Evolutionary conservation across 1,140 invertebrate species (phyloP).

Genomic region (Halesus radiatus): DNA sequence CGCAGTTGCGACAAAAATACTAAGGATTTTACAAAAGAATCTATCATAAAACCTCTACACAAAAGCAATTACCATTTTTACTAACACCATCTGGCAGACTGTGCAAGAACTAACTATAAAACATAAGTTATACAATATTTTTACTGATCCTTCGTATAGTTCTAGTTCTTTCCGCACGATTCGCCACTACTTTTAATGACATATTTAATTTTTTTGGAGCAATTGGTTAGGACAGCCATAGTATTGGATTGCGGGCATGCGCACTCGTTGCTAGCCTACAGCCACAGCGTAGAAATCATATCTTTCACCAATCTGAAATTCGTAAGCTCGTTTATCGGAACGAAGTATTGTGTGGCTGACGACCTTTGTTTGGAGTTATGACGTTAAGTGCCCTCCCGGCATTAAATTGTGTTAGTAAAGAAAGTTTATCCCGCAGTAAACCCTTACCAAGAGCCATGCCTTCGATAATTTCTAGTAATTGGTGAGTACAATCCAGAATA

Average conservation of each 20-base stretch:
- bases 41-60: too few species aligned
- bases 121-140: too few species aligned
- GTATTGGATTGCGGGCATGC: too few species aligned
- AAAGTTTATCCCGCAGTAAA: conserved; percentile 47
- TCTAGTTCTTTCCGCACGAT: too few species aligned
- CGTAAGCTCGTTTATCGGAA: conserved; percentile 39
- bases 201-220: neutral
- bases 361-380: conserved; percentile 47
- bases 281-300: neutral
- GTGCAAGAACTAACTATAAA: too few species aligned
- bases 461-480: conserved; percentile 51
- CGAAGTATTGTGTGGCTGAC: conserved; percentile 37
- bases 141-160: too few species aligned
- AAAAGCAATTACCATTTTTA: too few species aligned
- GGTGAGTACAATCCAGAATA: conserved; percentile 39
- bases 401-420: conserved; percentile 50
- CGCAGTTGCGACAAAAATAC: too few species aligned
- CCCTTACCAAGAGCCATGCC: conserved; percentile 47
- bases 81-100: too few species aligned
- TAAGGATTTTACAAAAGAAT: too few species aligned
- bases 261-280: neutral
- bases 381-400: conserved; percentile 54
- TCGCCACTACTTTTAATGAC: neutral
- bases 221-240: too few species aligned
- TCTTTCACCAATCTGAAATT: neutral